These are phyloP conservation scores for Brachymystax lenok DNA, from an alignment of 2,797 vertebrate genomes.

Conservation along the genomic window DNA sequence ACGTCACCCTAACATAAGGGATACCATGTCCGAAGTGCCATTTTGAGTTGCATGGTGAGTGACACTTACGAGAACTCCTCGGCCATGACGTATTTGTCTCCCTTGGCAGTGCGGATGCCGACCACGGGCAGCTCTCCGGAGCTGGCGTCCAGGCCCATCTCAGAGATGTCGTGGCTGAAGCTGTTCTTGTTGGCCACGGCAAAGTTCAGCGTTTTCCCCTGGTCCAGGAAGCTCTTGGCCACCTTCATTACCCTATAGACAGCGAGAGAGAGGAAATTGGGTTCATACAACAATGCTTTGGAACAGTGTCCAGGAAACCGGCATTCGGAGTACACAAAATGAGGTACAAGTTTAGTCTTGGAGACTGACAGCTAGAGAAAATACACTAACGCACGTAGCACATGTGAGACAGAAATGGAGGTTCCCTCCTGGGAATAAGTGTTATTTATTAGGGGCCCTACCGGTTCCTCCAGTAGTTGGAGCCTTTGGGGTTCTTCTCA, in stretches of 20 bases:
- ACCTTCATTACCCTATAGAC: constrained; percentile 94
- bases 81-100: constrained; percentile 93
- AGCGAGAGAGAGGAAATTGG: not conserved
- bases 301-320: not conserved
- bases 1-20: too few relatives aligned
- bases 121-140: constrained; percentile 87
- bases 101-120: constrained; percentile 86
- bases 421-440: not conserved
- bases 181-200: constrained; percentile 88
- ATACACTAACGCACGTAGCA: too few relatives aligned
- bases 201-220: constrained; percentile 86
- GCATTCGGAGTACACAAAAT: not conserved
- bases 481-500: constrained; percentile 94
- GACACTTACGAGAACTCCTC: constrained; percentile 93
- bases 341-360: not conserved
- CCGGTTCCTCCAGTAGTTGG: constrained; percentile 99
- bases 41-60: not conserved
- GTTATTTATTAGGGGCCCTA: constrained; percentile 45
- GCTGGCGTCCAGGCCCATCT: constrained; percentile 86
- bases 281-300: not conserved
- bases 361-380: too few relatives aligned
- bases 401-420: not conserved
- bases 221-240: constrained; percentile 90
- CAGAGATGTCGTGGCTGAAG: constrained; percentile 87
- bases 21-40: not conserved